Evolutionary conservation across 2,888 invertebrate species (phyloP).

Genomic region (Tetanocera ferruginea): DNA sequence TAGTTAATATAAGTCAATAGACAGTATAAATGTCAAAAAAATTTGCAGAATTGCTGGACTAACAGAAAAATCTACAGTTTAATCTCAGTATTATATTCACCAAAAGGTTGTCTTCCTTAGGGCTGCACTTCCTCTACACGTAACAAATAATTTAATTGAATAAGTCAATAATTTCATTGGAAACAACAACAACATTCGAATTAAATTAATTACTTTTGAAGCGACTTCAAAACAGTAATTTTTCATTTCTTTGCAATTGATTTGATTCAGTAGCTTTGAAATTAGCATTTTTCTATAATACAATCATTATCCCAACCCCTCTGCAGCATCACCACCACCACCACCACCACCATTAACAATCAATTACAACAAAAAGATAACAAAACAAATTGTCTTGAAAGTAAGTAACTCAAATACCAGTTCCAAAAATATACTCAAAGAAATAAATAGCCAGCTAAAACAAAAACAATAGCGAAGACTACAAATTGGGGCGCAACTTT

Average conservation of each 20-base stretch:
- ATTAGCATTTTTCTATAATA: too few species aligned
- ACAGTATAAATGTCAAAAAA: too few species aligned
- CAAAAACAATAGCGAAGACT: background rate
- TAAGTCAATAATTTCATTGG: slow-evolving; percentile 12
- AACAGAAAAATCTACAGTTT: too few species aligned
- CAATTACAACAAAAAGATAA: slow-evolving; percentile 19
- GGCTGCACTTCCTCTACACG: too few species aligned
- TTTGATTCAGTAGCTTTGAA: background rate
- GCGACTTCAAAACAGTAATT: slow-evolving; percentile 31
- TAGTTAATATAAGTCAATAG: too few species aligned
- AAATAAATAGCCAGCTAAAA: background rate
- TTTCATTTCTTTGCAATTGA: slow-evolving; percentile 34
- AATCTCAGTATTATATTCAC: too few species aligned
- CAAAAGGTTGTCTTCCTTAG: too few species aligned
- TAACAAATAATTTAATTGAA: too few species aligned
- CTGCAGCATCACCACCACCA: background rate
- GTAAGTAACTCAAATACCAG: slow-evolving; percentile 32
- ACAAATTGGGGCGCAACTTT: background rate
- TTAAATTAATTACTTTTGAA: slow-evolving; percentile 37
- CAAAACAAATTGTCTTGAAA: slow-evolving; percentile 34
- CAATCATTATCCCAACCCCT: background rate
- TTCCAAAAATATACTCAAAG: background rate
- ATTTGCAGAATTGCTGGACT: too few species aligned
- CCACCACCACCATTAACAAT: background rate
- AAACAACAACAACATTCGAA: background rate